Evolutionary conservation across 2,888 invertebrate genomes (phyloP).

Genomic region (Hoplodrina ambigua): DNA sequence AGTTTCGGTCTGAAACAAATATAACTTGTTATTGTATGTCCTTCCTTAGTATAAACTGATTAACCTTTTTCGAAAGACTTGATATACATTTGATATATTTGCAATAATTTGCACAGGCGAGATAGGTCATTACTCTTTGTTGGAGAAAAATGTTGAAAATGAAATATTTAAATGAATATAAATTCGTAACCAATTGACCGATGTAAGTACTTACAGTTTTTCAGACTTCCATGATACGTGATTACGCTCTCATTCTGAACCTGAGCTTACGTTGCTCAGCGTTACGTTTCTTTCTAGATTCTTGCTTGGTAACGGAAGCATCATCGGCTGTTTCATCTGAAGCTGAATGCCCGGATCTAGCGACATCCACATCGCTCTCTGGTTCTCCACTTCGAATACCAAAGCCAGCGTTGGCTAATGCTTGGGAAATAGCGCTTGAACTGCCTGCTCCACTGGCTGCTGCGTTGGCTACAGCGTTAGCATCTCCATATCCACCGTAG

Average conservation of each 20-base stretch:
- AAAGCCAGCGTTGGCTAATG: slow-evolving; percentile 49
- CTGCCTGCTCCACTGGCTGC: slow-evolving; percentile 37
- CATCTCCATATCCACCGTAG: slow-evolving; percentile 20
- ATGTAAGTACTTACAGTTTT: slow-evolving; percentile 47
- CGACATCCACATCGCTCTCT: slow-evolving; percentile 31
- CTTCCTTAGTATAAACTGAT: slow-evolving; percentile 2
- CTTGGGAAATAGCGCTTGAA: slow-evolving; percentile 54
- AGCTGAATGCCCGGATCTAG: slow-evolving; percentile 4
- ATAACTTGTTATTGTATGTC: slow-evolving; percentile 2
- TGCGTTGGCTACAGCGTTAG: slow-evolving; percentile 8
- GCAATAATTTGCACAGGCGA: neutral
- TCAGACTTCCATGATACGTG: slow-evolving; percentile 21
- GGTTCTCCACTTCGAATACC: slow-evolving; percentile 49
- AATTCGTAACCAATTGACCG: neutral
- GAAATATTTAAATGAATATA: no score
- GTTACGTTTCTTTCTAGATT: slow-evolving; percentile 58
- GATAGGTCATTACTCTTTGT: neutral
- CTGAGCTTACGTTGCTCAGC: slow-evolving; percentile 32
- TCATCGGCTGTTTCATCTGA: slow-evolving; percentile 25
- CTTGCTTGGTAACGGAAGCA: slow-evolving; percentile 5
- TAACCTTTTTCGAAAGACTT: neutral
- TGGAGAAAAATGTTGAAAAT: neutral
- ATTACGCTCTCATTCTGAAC: slow-evolving; percentile 58
- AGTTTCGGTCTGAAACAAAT: slow-evolving; percentile 50
- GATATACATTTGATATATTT: neutral